These are phyloP conservation scores for Xyrauchen texanus DNA, from an alignment of 2,113 vertebrate genomes.

Conservation along the genomic window DNA sequence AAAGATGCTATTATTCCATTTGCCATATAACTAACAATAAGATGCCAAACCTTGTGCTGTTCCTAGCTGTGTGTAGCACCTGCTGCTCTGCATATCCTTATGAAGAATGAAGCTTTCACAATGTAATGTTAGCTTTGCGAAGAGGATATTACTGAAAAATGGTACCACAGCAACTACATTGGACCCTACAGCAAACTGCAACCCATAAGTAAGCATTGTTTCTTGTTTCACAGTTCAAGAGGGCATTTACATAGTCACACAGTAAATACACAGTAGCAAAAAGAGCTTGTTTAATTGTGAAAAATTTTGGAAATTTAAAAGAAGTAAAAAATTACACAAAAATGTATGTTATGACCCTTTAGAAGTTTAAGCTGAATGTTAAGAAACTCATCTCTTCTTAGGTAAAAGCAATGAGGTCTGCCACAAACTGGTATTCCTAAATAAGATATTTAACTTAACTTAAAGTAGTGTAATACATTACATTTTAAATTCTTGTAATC, in stretches of 20 bases:
- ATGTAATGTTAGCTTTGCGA: neutral
- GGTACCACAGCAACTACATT: neutral
- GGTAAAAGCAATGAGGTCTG: slow-evolving; percentile 2
- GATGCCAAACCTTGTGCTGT: too few species aligned
- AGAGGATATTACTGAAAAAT: neutral
- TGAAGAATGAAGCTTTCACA: neutral
- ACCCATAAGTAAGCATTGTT: too few species aligned
- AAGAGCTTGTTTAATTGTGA: too few species aligned
- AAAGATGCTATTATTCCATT: too few species aligned
- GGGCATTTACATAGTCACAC: neutral
- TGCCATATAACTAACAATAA: too few species aligned
- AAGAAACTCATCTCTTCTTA: neutral
- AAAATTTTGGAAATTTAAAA: neutral
- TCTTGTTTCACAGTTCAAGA: neutral
- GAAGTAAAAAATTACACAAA: too few species aligned
- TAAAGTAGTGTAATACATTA: too few species aligned
- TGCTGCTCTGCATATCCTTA: too few species aligned
- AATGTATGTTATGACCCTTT: neutral
- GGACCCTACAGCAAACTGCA: too few species aligned
- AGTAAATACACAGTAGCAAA: too few species aligned
- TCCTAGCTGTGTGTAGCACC: too few species aligned
- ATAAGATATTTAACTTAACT: neutral
- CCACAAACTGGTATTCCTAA: slow-evolving; percentile 13
- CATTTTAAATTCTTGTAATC: too few species aligned
- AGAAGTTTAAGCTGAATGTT: neutral